phyloP scores from a whole-genome alignment of 1,140 invertebrate species.

The Trachelipus rathkii region DNA sequence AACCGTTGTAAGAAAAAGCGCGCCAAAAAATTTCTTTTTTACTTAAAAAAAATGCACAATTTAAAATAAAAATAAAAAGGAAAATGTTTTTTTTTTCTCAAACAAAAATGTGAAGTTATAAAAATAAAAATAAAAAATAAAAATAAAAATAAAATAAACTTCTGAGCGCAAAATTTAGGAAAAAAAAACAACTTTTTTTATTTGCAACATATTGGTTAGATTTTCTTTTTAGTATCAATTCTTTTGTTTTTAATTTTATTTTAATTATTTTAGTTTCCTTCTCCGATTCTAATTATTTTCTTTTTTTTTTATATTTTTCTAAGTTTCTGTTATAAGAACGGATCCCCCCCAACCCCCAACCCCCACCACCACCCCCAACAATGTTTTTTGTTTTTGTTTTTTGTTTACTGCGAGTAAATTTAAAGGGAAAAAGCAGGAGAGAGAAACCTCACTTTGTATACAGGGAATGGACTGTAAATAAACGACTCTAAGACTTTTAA shows the following conservation, averaged over 20 bases:
- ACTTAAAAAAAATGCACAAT: not conserved
- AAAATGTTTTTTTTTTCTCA: not conserved
- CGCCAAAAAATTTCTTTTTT: not conserved
- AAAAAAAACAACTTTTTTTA: not conserved
- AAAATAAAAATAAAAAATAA: not conserved
- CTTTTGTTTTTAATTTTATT: not conserved
- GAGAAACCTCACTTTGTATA: no score
- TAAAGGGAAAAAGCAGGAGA: no score
- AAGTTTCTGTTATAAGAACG: no score
- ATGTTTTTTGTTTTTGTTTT: no score
- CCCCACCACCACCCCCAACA: no score
- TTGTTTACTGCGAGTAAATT: no score
- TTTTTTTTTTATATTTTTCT: no score
- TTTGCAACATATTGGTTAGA: conserved; percentile 7
- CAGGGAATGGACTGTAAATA: no score
- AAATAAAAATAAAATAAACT: not conserved
- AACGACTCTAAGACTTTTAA: no score
- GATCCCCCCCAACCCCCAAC: no score
- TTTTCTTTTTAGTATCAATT: not conserved
- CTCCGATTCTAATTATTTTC: no score
- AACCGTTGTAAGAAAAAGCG: conserved; percentile 12
- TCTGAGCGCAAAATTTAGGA: not conserved
- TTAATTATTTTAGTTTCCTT: not conserved
- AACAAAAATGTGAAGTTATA: not conserved
- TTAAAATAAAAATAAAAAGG: not conserved